Conservation (phyloP, 2,113 vertebrate species). For the Rhipidura dahli region DNA sequence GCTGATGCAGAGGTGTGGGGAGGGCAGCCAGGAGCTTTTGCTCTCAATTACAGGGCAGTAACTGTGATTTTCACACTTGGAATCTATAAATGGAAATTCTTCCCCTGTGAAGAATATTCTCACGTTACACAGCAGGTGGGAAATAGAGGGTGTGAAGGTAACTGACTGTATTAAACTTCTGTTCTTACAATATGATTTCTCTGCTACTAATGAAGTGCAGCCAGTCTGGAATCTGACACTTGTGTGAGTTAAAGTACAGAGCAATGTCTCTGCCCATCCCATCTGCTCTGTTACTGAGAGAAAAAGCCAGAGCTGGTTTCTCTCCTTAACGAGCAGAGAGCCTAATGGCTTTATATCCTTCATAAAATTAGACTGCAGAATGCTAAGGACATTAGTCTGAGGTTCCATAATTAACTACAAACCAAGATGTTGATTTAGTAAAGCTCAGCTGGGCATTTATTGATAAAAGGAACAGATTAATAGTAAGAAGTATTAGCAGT, state of each 20-base stretch:
- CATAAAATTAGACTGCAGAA: slow-evolving; percentile 14
- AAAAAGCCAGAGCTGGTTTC: background rate
- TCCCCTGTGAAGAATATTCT: background rate
- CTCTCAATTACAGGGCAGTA: background rate
- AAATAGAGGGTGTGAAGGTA: background rate
- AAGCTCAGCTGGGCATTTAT: background rate
- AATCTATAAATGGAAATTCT: background rate
- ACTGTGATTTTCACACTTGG: background rate
- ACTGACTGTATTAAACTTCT: background rate
- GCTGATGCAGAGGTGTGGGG: background rate
- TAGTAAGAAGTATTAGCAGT: background rate
- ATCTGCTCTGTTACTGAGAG: background rate
- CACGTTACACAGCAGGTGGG: background rate
- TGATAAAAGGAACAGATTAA: slow-evolving; percentile 22
- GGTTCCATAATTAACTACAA: slow-evolving; percentile 6
- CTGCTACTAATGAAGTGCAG: background rate
- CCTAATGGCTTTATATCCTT: background rate
- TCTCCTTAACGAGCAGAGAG: background rate
- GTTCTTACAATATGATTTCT: background rate
- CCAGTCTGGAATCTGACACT: background rate
- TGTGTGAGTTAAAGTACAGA: background rate
- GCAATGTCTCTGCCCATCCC: background rate
- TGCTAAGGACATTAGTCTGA: background rate
- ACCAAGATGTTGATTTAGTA: background rate
- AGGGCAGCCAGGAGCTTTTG: background rate